Conservation (phyloP, 2,888 invertebrate genomes). For the Tipula helvola region DNA sequence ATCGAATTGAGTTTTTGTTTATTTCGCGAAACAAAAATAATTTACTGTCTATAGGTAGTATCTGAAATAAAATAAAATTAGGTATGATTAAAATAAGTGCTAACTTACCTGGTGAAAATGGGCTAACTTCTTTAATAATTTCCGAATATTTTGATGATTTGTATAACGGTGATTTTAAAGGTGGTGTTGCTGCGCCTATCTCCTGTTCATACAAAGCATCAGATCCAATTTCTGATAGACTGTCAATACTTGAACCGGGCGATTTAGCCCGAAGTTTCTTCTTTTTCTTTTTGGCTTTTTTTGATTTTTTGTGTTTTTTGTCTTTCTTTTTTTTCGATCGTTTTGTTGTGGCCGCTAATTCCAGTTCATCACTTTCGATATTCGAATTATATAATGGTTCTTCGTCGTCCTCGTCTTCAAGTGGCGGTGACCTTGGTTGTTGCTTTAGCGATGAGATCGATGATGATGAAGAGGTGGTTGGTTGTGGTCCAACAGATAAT, state of each 20-base stretch:
- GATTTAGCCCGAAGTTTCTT: constrained; percentile 53
- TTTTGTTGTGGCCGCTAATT: not conserved
- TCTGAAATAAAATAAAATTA: not conserved
- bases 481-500: not conserved
- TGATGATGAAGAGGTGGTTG: constrained; percentile 16
- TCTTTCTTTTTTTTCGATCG: constrained; percentile 37
- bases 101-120: constrained; percentile 21
- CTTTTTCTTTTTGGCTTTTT: constrained; percentile 50
- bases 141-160: constrained; percentile 21
- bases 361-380: not conserved
- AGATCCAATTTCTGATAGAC: constrained; percentile 45
- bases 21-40: not conserved
- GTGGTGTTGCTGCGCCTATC: constrained; percentile 31
- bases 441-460: constrained; percentile 18
- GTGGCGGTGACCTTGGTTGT: constrained; percentile 7
- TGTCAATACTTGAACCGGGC: constrained; percentile 50
- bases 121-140: constrained; percentile 27
- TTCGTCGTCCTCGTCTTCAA: constrained; percentile 40
- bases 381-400: constrained; percentile 34
- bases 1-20: not conserved
- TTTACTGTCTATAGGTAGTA: no score
- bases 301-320: constrained; percentile 62
- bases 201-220: constrained; percentile 20
- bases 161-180: constrained; percentile 18
- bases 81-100: not conserved